phyloP scores from a whole-genome alignment of 2,113 vertebrate species.

The Alligator mississippiensis region DNA sequence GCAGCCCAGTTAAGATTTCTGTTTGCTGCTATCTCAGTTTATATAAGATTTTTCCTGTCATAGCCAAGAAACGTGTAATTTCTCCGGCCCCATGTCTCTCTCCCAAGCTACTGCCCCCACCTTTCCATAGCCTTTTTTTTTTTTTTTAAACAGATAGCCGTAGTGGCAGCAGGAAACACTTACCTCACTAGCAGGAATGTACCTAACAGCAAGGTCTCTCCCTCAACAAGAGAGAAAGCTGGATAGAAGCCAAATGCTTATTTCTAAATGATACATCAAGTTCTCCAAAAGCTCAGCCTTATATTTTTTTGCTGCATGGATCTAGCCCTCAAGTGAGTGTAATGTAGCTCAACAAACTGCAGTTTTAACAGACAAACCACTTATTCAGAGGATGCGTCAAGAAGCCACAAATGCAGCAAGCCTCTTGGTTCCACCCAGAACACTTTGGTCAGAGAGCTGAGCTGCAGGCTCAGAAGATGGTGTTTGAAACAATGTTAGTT shows the following conservation, averaged over 20 bases:
- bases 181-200: not conserved
- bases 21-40: not conserved
- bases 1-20: not conserved
- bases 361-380: slow-evolving; percentile 36
- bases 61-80: not conserved
- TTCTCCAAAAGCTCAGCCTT: not conserved
- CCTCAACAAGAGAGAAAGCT: not conserved
- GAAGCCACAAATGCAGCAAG: not conserved
- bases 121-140: not conserved
- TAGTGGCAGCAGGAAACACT: not conserved
- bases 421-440: not conserved
- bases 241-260: not conserved
- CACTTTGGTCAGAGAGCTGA: not conserved
- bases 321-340: not conserved
- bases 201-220: not conserved
- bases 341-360: slow-evolving; percentile 43
- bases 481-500: not conserved
- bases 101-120: not conserved
- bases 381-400: slow-evolving; percentile 23
- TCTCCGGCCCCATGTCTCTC: not conserved
- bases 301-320: not conserved
- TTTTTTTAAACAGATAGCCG: not conserved
- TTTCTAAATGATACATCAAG: slow-evolving; percentile 8
- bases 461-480: not conserved
- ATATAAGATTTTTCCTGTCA: not conserved